phyloP scores from a whole-genome alignment of 2,797 vertebrate genomes.

The Chelonia mydas region DNA sequence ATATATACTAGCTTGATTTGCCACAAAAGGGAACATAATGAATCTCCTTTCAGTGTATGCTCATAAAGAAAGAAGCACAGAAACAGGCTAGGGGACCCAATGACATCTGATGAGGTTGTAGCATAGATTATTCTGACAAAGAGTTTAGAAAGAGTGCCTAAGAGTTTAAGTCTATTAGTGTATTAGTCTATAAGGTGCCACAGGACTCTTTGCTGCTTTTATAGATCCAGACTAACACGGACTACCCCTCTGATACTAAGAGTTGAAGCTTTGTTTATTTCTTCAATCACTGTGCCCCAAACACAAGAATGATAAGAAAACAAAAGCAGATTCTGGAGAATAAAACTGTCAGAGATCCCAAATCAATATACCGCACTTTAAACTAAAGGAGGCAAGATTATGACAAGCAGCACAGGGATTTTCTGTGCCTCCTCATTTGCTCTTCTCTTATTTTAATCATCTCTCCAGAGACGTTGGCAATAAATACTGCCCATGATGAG shows the following conservation, averaged over 20 bases:
- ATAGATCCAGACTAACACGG: too few species aligned
- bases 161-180: not conserved
- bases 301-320: not conserved
- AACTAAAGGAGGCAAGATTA: slow-evolving; percentile 30
- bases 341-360: slow-evolving; percentile 6
- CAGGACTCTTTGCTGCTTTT: too few species aligned
- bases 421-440: slow-evolving; percentile 16
- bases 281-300: not conserved
- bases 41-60: not conserved
- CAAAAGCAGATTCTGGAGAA: slow-evolving; percentile 26
- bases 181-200: too few species aligned
- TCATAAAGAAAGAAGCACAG: not conserved
- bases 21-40: not conserved
- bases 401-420: not conserved
- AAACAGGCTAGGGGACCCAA: not conserved
- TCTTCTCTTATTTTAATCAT: slow-evolving; percentile 33
- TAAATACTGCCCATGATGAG: slow-evolving; percentile 36
- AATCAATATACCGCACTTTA: slow-evolving; percentile 3
- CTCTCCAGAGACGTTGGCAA: slow-evolving; percentile 5
- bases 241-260: not conserved
- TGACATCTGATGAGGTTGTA: not conserved
- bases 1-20: not conserved
- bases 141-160: not conserved
- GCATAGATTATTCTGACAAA: not conserved
- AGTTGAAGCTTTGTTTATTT: slow-evolving; percentile 25